phyloP scores from a whole-genome alignment of 2,113 vertebrate genomes.

The Siniperca chuatsi region DNA sequence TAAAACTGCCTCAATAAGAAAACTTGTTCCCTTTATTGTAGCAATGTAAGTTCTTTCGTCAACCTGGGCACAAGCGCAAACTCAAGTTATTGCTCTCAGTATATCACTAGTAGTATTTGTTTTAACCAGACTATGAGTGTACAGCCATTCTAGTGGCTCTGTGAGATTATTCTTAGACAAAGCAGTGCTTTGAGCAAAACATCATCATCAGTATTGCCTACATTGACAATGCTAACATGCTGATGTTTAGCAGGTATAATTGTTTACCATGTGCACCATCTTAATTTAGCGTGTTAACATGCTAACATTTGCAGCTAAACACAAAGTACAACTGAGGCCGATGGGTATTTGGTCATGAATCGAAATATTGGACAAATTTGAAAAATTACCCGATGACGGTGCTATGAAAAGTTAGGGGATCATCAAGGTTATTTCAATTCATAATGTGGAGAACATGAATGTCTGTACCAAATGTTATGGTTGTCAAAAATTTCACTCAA shows the following conservation, averaged over 20 bases:
- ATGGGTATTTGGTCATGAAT: neutral
- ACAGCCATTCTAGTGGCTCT: neutral
- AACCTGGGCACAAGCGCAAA: neutral
- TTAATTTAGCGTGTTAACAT: neutral
- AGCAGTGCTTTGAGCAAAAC: neutral
- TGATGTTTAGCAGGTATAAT: neutral
- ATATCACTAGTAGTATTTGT: neutral
- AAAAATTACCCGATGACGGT: neutral
- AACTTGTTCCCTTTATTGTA: neutral
- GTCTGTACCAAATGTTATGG: neutral
- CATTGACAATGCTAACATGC: neutral
- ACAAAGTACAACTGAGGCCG: no score
- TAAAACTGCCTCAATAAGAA: neutral
- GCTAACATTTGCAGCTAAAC: neutral
- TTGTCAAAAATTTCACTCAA: neutral
- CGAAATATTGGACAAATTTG: no score
- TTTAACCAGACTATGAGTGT: neutral
- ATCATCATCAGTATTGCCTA: no score
- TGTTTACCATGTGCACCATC: neutral
- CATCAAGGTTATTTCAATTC: no score
- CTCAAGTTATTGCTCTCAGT: neutral
- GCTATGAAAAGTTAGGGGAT: neutral
- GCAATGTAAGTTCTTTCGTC: neutral
- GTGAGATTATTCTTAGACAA: neutral
- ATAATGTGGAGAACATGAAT: no score